These are phyloP conservation scores for Agrilus mali DNA, from an alignment of 2,888 invertebrate genomes.

Conservation along the genomic window DNA sequence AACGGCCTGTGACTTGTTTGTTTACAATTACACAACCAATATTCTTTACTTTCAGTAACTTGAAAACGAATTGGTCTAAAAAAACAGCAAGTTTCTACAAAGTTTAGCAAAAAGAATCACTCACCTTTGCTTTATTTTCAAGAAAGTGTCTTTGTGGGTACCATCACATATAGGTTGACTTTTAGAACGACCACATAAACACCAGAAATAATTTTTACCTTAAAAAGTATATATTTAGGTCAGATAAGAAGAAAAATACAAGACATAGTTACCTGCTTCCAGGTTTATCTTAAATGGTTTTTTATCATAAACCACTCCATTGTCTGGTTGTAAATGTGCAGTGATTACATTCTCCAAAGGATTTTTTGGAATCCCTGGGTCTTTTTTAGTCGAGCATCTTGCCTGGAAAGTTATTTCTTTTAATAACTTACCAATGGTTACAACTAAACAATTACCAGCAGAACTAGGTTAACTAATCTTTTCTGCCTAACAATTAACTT, in stretches of 20 bases:
- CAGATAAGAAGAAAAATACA: neutral
- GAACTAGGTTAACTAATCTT: too few relatives aligned
- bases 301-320: constrained; percentile 74
- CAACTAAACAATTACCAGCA: too few relatives aligned
- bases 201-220: constrained; percentile 80
- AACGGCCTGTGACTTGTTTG: constrained; percentile 88
- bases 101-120: constrained; percentile 5
- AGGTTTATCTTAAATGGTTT: constrained; percentile 74
- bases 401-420: constrained; percentile 8
- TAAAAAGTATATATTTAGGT: constrained; percentile 8
- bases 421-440: too few relatives aligned
- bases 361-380: constrained; percentile 56
- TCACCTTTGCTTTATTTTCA: constrained; percentile 61
- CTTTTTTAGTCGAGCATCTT: constrained; percentile 16
- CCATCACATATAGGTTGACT: constrained; percentile 92
- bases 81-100: constrained; percentile 6
- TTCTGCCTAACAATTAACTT: too few relatives aligned
- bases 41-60: constrained; percentile 79
- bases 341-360: constrained; percentile 45
- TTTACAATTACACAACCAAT: constrained; percentile 98
- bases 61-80: constrained; percentile 65
- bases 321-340: constrained; percentile 49
- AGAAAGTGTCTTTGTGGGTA: constrained; percentile 64
- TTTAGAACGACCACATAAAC: constrained; percentile 86
- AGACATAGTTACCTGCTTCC: constrained; percentile 42